phyloP scores from a whole-genome alignment of 2,888 invertebrate genomes.

The Idaea straminata region DNA sequence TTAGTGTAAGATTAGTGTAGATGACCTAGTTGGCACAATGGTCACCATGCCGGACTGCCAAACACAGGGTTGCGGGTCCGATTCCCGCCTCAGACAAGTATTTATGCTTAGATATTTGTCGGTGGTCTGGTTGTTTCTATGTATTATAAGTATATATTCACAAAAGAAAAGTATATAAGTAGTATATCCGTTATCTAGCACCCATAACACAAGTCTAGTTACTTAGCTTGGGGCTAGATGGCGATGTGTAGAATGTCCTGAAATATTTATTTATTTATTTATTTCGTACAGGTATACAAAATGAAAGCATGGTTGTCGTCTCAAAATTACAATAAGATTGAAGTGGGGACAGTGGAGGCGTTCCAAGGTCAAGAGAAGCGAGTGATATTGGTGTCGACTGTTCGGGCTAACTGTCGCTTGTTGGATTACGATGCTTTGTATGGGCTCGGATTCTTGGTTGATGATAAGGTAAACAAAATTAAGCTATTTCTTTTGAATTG shows the following conservation, averaged over 20 bases:
- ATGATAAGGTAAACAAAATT: constrained; percentile 52
- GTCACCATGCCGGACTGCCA: no score
- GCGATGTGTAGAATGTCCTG: no score
- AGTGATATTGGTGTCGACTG: constrained; percentile 90
- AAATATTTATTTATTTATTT: neutral
- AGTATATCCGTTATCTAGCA: no score
- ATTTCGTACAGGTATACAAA: constrained; percentile 57
- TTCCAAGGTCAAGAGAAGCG: constrained; percentile 93
- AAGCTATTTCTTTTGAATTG: neutral
- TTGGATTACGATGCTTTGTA: constrained; percentile 78
- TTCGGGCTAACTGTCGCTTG: constrained; percentile 81
- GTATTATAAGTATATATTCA: no score
- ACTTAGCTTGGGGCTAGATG: no score
- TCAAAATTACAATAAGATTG: constrained; percentile 64
- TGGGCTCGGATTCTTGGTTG: constrained; percentile 78
- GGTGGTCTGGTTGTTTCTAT: no score
- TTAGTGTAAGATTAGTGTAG: neutral
- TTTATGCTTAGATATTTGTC: no score
- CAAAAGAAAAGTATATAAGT: no score
- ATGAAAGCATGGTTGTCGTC: constrained; percentile 64
- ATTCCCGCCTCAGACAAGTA: no score
- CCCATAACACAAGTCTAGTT: no score
- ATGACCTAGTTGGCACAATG: no score
- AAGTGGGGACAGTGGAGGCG: constrained; percentile 91
- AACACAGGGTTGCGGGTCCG: no score